These are phyloP conservation scores for Poeciliopsis presidionis DNA, from an alignment of 2,797 vertebrate species.

Conservation along the genomic window DNA sequence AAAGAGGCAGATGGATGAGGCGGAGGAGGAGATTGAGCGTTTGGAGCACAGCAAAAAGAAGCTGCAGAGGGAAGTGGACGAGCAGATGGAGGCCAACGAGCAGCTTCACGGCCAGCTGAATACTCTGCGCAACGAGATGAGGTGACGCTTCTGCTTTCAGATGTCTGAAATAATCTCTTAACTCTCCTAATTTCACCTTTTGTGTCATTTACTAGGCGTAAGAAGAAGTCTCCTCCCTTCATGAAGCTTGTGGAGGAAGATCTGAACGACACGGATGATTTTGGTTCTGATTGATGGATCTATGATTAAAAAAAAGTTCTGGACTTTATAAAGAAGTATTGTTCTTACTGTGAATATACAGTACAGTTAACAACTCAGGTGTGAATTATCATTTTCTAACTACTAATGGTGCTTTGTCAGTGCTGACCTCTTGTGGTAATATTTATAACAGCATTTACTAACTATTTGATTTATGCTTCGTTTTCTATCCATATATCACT, in stretches of 20 bases:
- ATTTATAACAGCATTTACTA: slow-evolving; percentile 44
- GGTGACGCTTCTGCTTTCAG: slow-evolving; percentile 72
- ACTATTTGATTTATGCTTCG: slow-evolving; percentile 18
- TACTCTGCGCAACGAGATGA: slow-evolving; percentile 85
- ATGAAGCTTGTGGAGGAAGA: slow-evolving; percentile 74
- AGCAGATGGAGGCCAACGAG: slow-evolving; percentile 91
- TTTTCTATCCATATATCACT: slow-evolving; percentile 38
- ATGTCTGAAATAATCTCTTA: not conserved
- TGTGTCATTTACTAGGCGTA: slow-evolving; percentile 79
- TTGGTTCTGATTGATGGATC: slow-evolving; percentile 82
- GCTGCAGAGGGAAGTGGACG: slow-evolving; percentile 94
- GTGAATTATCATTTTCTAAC: slow-evolving; percentile 40
- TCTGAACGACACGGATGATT: slow-evolving; percentile 78
- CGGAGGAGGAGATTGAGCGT: slow-evolving; percentile 96
- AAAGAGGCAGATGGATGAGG: slow-evolving; percentile 95
- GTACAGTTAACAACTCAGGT: slow-evolving; percentile 61
- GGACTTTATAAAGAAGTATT: slow-evolving; percentile 24
- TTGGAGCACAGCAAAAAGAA: slow-evolving; percentile 93
- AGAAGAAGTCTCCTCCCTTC: slow-evolving; percentile 84
- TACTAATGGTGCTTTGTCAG: slow-evolving; percentile 21
- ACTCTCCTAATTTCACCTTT: not conserved
- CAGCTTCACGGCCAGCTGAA: slow-evolving; percentile 89
- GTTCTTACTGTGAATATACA: slow-evolving; percentile 34
- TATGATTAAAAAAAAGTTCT: not conserved
- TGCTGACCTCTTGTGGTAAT: slow-evolving; percentile 71